Conservation (phyloP, 2,797 vertebrate species). For the Chelon auratus region DNA sequence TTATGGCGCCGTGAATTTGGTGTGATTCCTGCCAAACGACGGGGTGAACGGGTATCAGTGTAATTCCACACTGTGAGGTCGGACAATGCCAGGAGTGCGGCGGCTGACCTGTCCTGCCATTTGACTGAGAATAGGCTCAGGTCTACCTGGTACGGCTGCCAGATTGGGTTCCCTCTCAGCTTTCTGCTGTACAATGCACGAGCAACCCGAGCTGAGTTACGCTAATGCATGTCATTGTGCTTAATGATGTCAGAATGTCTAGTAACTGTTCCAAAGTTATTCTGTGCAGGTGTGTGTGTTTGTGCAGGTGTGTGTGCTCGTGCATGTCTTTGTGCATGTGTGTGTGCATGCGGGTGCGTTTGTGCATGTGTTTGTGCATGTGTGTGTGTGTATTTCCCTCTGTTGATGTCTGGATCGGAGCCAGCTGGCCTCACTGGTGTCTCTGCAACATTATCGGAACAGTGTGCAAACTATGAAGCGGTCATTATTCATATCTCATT, state of each 20-base stretch:
- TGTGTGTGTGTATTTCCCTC: constrained; percentile 15
- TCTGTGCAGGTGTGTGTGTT: constrained; percentile 25
- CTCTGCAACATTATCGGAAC: constrained; percentile 58
- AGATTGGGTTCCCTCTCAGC: constrained; percentile 85
- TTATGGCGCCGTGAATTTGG: constrained; percentile 53
- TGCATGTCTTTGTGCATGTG: constrained; percentile 13
- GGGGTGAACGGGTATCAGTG: constrained; percentile 72
- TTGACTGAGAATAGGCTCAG: constrained; percentile 66
- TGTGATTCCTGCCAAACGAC: constrained; percentile 64
- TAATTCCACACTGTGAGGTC: constrained; percentile 83
- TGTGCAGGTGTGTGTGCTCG: constrained; percentile 30
- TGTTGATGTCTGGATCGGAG: constrained; percentile 33
- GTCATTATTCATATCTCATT: constrained; percentile 1
- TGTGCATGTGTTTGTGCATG: not conserved
- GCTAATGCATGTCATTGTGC: constrained; percentile 79
- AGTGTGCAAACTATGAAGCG: not conserved
- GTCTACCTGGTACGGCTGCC: constrained; percentile 61
- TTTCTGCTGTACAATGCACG: constrained; percentile 83
- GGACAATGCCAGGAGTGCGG: constrained; percentile 79
- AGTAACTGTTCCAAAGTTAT: constrained; percentile 74
- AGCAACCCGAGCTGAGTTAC: constrained; percentile 80
- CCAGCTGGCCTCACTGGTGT: constrained; percentile 36
- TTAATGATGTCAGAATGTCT: constrained; percentile 82
- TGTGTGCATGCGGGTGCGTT: constrained; percentile 27
- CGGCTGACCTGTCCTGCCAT: constrained; percentile 55